Percentiles rank a stretch among this genome's conserved stretches.
Evolutionary conservation across 2,888 invertebrate genomes (phyloP).

Genomic region (Trichopria drosophilae): DNA sequence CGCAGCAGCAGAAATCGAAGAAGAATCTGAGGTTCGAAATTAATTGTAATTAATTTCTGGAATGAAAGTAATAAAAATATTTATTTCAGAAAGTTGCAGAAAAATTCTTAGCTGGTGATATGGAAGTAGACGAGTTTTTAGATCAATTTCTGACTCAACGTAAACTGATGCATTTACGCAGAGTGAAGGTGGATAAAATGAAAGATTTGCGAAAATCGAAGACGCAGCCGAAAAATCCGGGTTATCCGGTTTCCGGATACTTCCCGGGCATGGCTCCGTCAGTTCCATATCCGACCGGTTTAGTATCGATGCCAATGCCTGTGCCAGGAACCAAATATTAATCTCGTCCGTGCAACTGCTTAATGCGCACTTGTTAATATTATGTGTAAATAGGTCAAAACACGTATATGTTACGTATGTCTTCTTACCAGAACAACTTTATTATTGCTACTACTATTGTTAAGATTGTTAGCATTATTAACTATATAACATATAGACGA

Average conservation of each 20-base stretch:
- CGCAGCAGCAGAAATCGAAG: constrained; percentile 89
- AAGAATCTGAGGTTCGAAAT: constrained; percentile 77
- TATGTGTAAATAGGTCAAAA: no score
- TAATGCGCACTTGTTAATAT: no score
- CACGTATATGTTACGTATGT: no score
- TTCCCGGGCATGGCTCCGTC: constrained; percentile 59
- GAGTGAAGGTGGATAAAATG: constrained; percentile 94
- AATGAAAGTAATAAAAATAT: constrained; percentile 3
- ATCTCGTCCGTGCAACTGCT: no score
- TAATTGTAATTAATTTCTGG: constrained; percentile 1
- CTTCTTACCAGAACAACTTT: no score
- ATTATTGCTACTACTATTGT: no score
- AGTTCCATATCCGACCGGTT: constrained; percentile 73
- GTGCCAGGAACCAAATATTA: no score
- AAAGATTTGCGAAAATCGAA: constrained; percentile 65
- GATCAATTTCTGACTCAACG: constrained; percentile 80
- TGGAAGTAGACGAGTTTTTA: constrained; percentile 78
- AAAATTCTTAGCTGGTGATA: constrained; percentile 75
- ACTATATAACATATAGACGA: no score
- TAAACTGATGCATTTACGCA: constrained; percentile 76
- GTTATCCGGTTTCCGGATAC: constrained; percentile 53
- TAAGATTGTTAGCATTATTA: no score
- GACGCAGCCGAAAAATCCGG: constrained; percentile 44
- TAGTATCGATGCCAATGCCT: constrained; percentile 79
- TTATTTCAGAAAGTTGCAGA: constrained; percentile 67